These are phyloP conservation scores for Melolontha melolontha DNA, from an alignment of 2,888 invertebrate genomes.

Conservation along the genomic window DNA sequence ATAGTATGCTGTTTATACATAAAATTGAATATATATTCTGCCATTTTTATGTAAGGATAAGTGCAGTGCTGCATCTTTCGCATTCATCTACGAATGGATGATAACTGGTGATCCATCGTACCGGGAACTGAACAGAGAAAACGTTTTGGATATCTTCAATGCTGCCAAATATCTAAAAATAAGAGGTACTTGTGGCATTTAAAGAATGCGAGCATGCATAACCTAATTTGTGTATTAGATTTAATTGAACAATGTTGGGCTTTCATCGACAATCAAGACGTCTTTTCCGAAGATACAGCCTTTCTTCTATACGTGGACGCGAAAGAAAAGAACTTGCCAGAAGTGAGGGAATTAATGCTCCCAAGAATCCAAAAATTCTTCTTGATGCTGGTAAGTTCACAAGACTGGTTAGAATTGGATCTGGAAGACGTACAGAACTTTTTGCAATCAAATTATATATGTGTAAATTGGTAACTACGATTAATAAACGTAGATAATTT, in stretches of 20 bases:
- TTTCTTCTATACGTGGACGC: constrained; percentile 73
- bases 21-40: too few relatives aligned
- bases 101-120: constrained; percentile 74
- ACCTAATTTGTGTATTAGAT: constrained; percentile 65
- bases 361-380: constrained; percentile 82
- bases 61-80: constrained; percentile 71
- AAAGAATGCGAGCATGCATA: not conserved
- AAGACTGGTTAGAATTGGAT: constrained; percentile 77
- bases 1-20: too few relatives aligned
- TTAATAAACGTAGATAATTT: constrained; percentile 10
- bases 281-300: constrained; percentile 82
- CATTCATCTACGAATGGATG: constrained; percentile 86
- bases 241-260: constrained; percentile 83
- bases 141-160: constrained; percentile 78
- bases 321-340: constrained; percentile 67
- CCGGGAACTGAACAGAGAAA: constrained; percentile 75
- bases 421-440: constrained; percentile 76
- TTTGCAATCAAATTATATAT: constrained; percentile 78
- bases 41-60: constrained; percentile 56
- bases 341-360: constrained; percentile 79
- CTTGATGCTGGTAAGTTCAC: constrained; percentile 79
- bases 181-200: constrained; percentile 67
- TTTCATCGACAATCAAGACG: constrained; percentile 76
- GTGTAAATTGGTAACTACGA: constrained; percentile 74
- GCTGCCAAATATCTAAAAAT: constrained; percentile 79